Percentiles rank a stretch among this genome's conserved stretches.
Conservation (phyloP, 2,888 invertebrate species). For the Zootermopsis nevadensis region DNA sequence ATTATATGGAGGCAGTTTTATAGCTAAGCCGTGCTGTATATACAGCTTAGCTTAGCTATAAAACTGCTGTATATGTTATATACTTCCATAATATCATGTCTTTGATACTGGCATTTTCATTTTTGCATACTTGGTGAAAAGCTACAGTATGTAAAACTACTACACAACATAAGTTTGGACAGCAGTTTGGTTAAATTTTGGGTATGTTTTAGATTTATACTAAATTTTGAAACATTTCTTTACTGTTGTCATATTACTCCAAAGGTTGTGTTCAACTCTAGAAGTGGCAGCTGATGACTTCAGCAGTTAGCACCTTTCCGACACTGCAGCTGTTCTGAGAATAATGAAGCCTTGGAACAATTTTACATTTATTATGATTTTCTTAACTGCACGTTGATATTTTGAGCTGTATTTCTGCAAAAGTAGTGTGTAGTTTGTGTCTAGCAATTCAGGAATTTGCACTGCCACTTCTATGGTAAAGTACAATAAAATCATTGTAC, state of each 20-base stretch:
- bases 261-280: background rate
- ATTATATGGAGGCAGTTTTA: background rate
- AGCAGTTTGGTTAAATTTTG: background rate
- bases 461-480: too few species aligned
- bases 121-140: background rate
- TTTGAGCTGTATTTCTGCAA: too few species aligned
- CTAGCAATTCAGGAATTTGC: too few species aligned
- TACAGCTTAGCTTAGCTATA: too few species aligned
- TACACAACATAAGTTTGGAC: background rate
- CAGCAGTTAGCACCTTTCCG: too few species aligned
- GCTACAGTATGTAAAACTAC: background rate
- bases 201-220: background rate
- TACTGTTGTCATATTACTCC: background rate
- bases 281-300: too few species aligned
- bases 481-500: too few species aligned
- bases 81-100: background rate
- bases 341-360: too few species aligned
- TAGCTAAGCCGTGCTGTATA: background rate
- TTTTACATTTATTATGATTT: too few species aligned
- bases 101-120: slow-evolving; percentile 3
- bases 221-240: background rate
- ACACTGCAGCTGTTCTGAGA: too few species aligned
- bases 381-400: too few species aligned
- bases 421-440: too few species aligned
- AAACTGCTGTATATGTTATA: background rate